Evolutionary conservation across 2,797 vertebrate species (phyloP).

Genomic region (Streptopelia turtur): DNA sequence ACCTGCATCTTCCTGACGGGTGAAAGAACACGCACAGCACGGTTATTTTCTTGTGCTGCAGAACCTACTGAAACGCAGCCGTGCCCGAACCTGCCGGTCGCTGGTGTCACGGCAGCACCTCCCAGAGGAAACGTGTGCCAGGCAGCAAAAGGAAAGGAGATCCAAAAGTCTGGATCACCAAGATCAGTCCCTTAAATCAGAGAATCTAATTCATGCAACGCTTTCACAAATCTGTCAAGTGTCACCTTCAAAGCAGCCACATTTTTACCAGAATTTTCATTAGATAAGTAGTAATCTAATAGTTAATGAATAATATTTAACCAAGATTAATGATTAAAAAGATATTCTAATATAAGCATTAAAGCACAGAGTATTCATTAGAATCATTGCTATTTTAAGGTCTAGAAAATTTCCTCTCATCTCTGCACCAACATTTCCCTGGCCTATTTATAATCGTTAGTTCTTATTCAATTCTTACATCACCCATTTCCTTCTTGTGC

Average conservation of each 20-base stretch:
- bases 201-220: not conserved
- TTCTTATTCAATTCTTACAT: not conserved
- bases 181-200: not conserved
- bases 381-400: not conserved
- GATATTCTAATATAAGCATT: not conserved
- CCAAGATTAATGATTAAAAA: not conserved
- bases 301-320: not conserved
- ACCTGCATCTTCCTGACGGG: not conserved
- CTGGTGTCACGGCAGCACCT: not conserved
- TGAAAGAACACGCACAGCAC: fast-evolving
- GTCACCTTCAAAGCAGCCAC: not conserved
- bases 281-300: not conserved
- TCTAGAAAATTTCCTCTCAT: not conserved
- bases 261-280: not conserved
- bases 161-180: not conserved
- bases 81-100: fast-evolving
- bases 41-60: not conserved
- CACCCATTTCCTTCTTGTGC: not conserved
- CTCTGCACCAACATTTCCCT: not conserved
- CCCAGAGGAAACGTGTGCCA: not conserved
- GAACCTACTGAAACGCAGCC: not conserved
- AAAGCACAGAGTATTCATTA: not conserved
- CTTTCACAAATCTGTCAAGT: not conserved
- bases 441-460: not conserved
- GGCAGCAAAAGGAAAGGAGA: not conserved